phyloP scores from a whole-genome alignment of 2,113 vertebrate genomes.

The Psittacara wagleri region DNA sequence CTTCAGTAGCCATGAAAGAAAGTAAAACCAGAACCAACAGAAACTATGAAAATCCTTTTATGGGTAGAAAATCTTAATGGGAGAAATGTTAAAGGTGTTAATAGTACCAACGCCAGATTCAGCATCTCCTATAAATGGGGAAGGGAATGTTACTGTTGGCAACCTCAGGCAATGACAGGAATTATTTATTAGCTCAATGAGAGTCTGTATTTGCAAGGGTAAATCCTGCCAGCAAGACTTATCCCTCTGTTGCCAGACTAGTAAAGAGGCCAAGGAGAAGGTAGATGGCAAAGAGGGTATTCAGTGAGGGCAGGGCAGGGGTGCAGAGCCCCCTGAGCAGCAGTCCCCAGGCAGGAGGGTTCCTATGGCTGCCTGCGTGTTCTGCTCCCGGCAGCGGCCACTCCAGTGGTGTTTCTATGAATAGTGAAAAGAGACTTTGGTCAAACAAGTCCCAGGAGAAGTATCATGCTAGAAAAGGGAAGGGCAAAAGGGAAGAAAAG shows the following conservation, averaged over 20 bases:
- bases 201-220: slow-evolving; percentile 32
- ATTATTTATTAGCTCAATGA: not conserved
- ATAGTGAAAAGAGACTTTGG: not conserved
- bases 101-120: not conserved
- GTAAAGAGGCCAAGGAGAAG: not conserved
- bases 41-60: slow-evolving; percentile 8
- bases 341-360: not conserved
- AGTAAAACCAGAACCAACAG: not conserved
- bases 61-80: not conserved
- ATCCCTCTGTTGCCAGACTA: not conserved
- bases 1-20: not conserved
- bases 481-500: not conserved
- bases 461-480: not conserved
- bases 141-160: slow-evolving; percentile 45
- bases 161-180: not conserved
- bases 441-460: not conserved
- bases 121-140: not conserved
- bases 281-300: not conserved
- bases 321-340: not conserved
- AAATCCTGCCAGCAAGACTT: slow-evolving; percentile 28
- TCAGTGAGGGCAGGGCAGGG: not conserved
- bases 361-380: not conserved
- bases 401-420: not conserved
- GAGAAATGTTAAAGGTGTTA: not conserved
- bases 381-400: not conserved